Conservation (phyloP, 2,797 vertebrate genomes). For the Siniperca undulata region DNA sequence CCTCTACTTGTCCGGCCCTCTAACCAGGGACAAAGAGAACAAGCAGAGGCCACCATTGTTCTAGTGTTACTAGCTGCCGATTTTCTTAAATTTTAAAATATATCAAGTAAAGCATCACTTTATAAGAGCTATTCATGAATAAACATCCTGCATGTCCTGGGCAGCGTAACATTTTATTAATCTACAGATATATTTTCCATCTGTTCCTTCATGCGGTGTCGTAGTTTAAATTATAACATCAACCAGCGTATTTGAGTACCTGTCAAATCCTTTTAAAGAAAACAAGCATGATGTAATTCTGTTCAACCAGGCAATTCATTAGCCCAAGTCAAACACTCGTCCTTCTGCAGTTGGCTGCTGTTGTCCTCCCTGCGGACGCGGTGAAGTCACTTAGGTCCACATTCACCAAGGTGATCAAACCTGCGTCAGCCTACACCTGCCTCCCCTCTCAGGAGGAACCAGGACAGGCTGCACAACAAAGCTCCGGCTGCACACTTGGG, state of each 20-base stretch:
- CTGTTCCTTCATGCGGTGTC: slow-evolving; percentile 40
- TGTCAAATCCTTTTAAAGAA: slow-evolving; percentile 83
- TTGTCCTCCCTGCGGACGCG: slow-evolving; percentile 72
- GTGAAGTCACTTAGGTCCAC: slow-evolving; percentile 70
- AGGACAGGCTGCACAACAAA: slow-evolving; percentile 79
- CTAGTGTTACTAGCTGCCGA: slow-evolving; percentile 3
- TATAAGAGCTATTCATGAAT: slow-evolving; percentile 41
- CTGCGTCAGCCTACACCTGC: slow-evolving; percentile 86
- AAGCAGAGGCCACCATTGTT: slow-evolving; percentile 45
- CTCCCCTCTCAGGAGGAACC: slow-evolving; percentile 76
- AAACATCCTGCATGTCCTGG: slow-evolving; percentile 35
- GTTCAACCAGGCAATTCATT: slow-evolving; percentile 85
- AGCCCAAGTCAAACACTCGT: slow-evolving; percentile 77
- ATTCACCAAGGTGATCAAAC: slow-evolving; percentile 86
- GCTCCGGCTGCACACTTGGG: slow-evolving; percentile 66
- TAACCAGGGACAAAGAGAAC: slow-evolving; percentile 66
- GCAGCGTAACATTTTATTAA: slow-evolving; percentile 43
- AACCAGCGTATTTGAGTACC: slow-evolving; percentile 77
- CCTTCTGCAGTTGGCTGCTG: slow-evolving; percentile 72
- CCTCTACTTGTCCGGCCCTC: slow-evolving; percentile 49
- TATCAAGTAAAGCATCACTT: background rate
- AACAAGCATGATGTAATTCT: slow-evolving; percentile 83
- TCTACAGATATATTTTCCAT: slow-evolving; percentile 47
- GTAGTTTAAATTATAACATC: slow-evolving; percentile 78
- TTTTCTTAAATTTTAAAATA: background rate